phyloP scores from a whole-genome alignment of 2,888 invertebrate species.

The Gymnoscelis rufifasciata region DNA sequence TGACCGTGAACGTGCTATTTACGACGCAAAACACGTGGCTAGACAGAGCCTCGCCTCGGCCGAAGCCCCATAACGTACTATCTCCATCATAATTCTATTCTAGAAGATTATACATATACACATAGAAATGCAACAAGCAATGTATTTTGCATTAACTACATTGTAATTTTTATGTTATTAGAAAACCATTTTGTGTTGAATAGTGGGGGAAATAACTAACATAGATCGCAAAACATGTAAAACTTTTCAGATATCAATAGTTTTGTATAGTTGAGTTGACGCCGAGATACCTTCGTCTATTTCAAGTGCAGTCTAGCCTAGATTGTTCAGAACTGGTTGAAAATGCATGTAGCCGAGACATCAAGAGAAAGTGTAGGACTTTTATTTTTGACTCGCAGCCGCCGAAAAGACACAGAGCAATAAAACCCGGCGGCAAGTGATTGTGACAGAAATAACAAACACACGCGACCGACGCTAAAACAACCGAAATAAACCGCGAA shows the following conservation, averaged over 20 bases:
- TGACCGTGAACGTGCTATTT: constrained; percentile 59
- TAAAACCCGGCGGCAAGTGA: constrained; percentile 33
- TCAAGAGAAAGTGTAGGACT: constrained; percentile 19
- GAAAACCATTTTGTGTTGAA: too few relatives aligned
- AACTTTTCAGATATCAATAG: too few relatives aligned
- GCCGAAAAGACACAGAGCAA: constrained; percentile 14
- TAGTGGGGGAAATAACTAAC: too few relatives aligned
- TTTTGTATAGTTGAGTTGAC: too few relatives aligned
- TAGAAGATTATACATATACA: constrained; percentile 38
- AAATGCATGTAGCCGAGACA: constrained; percentile 15
- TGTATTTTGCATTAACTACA: too few relatives aligned
- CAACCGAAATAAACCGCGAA: constrained; percentile 47
- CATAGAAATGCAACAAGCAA: constrained; percentile 32
- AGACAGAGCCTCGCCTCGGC: constrained; percentile 35
- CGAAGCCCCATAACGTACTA: constrained; percentile 56
- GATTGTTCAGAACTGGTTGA: background rate
- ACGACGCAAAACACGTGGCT: constrained; percentile 39
- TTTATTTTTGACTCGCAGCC: constrained; percentile 25
- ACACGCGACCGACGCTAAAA: constrained; percentile 50
- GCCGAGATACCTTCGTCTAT: background rate
- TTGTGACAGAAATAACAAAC: constrained; percentile 54
- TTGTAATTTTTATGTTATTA: too few relatives aligned
- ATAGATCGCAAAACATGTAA: too few relatives aligned
- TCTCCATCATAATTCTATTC: constrained; percentile 43
- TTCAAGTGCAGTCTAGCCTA: background rate